Conservation (phyloP, 30 jellyfish, hydroid and myxozoan species). For the Turritopsis dohrnii region DNA sequence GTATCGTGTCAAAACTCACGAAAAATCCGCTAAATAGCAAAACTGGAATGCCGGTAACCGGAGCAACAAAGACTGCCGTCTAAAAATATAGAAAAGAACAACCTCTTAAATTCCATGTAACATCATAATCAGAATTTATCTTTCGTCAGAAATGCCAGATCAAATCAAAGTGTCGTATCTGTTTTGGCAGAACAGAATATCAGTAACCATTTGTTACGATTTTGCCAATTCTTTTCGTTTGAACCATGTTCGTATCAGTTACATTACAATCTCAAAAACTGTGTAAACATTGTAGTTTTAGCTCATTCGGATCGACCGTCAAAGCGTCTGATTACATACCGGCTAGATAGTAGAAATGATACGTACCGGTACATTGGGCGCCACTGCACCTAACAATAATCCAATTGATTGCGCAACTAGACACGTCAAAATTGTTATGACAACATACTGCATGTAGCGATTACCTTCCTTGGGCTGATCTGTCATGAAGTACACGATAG, state of each 20-base stretch:
- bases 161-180: too few species aligned
- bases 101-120: neutral
- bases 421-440: conserved; percentile 63
- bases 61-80: conserved; percentile 99
- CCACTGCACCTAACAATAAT: conserved; percentile 94
- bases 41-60: conserved; percentile 98
- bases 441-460: conserved; percentile 59
- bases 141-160: too few species aligned
- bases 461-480: conserved; percentile 82
- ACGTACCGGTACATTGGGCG: conserved; percentile 96
- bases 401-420: conserved; percentile 98
- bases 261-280: too few species aligned
- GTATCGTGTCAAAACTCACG: conserved; percentile 88
- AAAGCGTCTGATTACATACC: too few species aligned
- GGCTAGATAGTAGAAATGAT: too few species aligned
- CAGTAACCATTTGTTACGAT: too few species aligned
- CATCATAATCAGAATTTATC: too few species aligned
- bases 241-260: too few species aligned
- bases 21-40: conserved; percentile 94
- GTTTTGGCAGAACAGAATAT: too few species aligned
- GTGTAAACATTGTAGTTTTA: too few species aligned
- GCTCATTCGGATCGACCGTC: neutral
- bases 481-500: conserved; percentile 91
- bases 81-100: conserved; percentile 19
- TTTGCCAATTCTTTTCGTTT: too few species aligned